Base-by-base conservation (phyloP, 2,888 invertebrate species). In the Perdita meconis region DNA sequence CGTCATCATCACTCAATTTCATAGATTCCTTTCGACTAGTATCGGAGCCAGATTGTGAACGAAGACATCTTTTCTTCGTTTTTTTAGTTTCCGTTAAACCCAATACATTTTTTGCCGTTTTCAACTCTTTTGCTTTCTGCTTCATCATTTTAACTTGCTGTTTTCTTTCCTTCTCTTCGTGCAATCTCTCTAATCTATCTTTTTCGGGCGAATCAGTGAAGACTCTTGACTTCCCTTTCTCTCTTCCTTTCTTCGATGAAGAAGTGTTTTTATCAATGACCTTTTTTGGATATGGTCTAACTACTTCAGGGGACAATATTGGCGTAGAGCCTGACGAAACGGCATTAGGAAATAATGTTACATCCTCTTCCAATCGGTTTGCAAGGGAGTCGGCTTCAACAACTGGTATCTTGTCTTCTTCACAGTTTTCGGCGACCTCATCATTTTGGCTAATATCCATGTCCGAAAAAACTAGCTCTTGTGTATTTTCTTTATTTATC, bases 131-230 rank as follows among this genome's bases (percentile, higher is more conserved):
- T 30, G 44, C 36, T n/a, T 26, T 50, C 12, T n/a, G 19, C 50
- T 63, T 63, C 34, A 26, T 30, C 36, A 26, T 47, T 22, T 44
- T 22, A 26, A 34, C 24, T 63, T 63, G 44, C 50, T 26, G 26
- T 16, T 63, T 63, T 16, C 26, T 13, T 63, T 63, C 63, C 34
- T 44, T 63, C 44, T n/a, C 22, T 56, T 56, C 38, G 16, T 56
- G 19, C 38, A 56, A 34, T 36, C 38, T 19, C 13, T 36, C 12
- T 19, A 47, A 34, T 50, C 63, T 60, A 13, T 30, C 50, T 24
- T 71, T 57, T 22, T 71, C 71, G 36, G 71, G 71, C 19, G 65
- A 56, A 34, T 71, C 56, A 2, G 51, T 71, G 50, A 56, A 71
- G 8, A 71, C 57, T 71, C 57, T 65, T 38, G 65, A 71, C 44